Percentiles rank a stretch among this genome's conserved stretches.
Conservation (phyloP, 2,888 invertebrate genomes). For the Zygothrica quintamaculata region DNA sequence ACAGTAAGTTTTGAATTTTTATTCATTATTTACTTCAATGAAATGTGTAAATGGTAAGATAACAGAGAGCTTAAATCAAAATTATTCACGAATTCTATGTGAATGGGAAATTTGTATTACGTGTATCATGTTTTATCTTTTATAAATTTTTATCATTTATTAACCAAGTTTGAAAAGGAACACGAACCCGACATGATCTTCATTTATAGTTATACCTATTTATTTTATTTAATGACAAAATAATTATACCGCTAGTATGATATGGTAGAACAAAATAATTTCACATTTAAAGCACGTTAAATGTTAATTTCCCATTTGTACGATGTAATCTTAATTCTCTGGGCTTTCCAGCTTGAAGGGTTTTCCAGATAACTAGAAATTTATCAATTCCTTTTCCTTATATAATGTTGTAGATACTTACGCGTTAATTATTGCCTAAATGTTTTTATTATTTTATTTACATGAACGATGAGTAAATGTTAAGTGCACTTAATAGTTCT, state of each 20-base stretch:
- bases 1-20: not conserved
- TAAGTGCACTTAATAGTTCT: slow-evolving; percentile 20
- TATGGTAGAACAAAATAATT: not conserved
- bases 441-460: not conserved
- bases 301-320: slow-evolving; percentile 8
- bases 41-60: not conserved
- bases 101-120: too few species aligned
- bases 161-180: too few species aligned
- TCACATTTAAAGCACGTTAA: not conserved
- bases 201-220: too few species aligned
- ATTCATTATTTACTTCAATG: not conserved
- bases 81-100: too few species aligned
- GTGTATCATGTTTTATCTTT: too few species aligned
- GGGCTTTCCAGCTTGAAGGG: not conserved
- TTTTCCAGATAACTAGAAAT: too few species aligned
- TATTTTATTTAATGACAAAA: slow-evolving; percentile 3
- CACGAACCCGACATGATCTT: too few species aligned
- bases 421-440: not conserved
- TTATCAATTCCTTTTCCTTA: too few species aligned
- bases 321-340: not conserved
- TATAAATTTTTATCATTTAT: too few species aligned
- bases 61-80: too few species aligned
- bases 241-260: not conserved
- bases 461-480: slow-evolving; percentile 16
- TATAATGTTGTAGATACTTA: too few species aligned